Evolutionary conservation across 1,140 invertebrate species (phyloP).

Genomic region (Leptinotarsa defecta): DNA sequence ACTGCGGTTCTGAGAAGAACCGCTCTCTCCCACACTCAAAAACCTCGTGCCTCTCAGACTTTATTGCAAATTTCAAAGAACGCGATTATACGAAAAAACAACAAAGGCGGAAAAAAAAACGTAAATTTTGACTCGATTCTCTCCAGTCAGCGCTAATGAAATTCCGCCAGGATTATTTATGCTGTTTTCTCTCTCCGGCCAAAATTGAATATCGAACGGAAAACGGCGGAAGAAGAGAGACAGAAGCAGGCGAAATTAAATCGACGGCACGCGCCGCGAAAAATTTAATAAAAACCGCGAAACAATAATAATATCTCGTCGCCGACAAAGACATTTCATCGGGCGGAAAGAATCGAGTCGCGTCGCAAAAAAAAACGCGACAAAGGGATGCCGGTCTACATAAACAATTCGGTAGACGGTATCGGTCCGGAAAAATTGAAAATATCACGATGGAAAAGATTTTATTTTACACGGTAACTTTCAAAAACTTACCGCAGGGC

Average conservation of each 20-base stretch:
- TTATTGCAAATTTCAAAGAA: background rate
- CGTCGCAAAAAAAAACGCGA: too few species aligned
- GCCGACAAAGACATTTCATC: conserved; percentile 2
- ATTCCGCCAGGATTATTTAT: conserved; percentile 10
- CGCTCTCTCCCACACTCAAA: background rate
- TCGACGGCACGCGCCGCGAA: background rate
- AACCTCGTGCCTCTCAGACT: background rate
- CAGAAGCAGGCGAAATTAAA: background rate
- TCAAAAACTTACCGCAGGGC: too few species aligned
- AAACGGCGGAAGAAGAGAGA: background rate
- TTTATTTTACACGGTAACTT: too few species aligned
- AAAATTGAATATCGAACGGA: conserved; percentile 1
- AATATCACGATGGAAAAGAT: too few species aligned
- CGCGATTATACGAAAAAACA: background rate
- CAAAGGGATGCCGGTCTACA: too few species aligned
- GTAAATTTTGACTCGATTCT: background rate
- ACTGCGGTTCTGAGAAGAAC: background rate
- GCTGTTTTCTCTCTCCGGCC: background rate
- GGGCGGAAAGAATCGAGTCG: background rate
- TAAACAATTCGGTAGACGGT: too few species aligned
- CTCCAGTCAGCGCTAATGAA: conserved; percentile 12
- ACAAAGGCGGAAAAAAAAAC: background rate
- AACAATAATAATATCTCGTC: conserved; percentile 6
- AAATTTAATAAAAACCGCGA: conserved; percentile 12
- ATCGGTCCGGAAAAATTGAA: too few species aligned